A percentile compares a stretch with the other conserved stretches of the same genome.
phyloP scores from a whole-genome alignment of 2,113 vertebrate species.

The Montifringilla adamsi region DNA sequence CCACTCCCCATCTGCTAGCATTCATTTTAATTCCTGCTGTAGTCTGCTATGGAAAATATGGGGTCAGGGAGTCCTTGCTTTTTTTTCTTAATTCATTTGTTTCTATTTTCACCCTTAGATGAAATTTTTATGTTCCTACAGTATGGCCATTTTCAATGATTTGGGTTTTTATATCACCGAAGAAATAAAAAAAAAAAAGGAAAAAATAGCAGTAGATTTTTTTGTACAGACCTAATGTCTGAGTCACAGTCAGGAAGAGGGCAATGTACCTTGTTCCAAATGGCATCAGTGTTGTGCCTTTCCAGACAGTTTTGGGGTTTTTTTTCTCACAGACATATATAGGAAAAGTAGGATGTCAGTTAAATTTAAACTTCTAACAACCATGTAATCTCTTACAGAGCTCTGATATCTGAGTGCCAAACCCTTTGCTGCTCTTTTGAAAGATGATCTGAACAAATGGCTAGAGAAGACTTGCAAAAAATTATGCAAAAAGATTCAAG shows the following conservation, averaged over 20 bases:
- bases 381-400: neutral
- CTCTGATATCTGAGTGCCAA: neutral
- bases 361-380: neutral
- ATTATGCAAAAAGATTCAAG: neutral
- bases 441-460: neutral
- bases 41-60: neutral
- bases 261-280: neutral
- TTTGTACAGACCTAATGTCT: conserved; percentile 12
- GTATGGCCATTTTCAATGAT: neutral
- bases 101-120: neutral
- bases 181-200: neutral
- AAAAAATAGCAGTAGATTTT: neutral
- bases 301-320: neutral
- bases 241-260: neutral
- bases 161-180: neutral
- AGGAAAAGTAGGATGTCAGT: neutral
- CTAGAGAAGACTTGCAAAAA: neutral
- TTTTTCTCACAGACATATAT: neutral
- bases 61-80: neutral
- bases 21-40: conserved; percentile 12
- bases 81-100: neutral
- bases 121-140: neutral
- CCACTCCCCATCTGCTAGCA: conserved; percentile 3
- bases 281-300: neutral
- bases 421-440: neutral